Base-by-base conservation (phyloP, 2,888 invertebrate genomes). In the Shargacucullia verbasci region DNA sequence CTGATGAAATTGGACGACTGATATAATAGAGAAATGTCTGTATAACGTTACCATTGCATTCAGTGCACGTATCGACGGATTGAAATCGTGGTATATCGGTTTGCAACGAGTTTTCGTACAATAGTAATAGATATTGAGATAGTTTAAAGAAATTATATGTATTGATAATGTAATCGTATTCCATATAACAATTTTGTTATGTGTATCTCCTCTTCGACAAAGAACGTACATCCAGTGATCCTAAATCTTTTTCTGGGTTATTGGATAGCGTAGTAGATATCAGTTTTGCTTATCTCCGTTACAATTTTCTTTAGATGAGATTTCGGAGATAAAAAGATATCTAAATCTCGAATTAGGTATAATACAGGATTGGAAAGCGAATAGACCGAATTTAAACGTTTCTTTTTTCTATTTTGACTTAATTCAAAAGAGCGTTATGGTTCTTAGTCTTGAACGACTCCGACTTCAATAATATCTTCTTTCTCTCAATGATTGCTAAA, bases 41-140 rank as follows among this genome's bases (percentile, higher is more conserved):
- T 79, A 67, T 72, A 74, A 72, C 62, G 61, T 70, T 71, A 75
- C 71, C 73, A 63, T 79, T 80, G 79, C 79, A 83, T 78, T 82
- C 82, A 59, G 67, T 79, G 70, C 81, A 80, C 80, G 80, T 80
- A 78, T 80, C 77, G 65, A 53, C 49, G 68, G 70, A 84, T 82
- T 82, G 80, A 81, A 83, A 85, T 84, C 80, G 78, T 79, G 73
- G 72, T 78, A 73, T 79, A 82, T 82, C 78, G 74, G 76, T 81
- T 79, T 73, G 73, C 79, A 77, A 80, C 73, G 76, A 74, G 76
- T 76, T 76, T 73, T 55, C 65, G 52, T 58, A 59, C 52, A 53
- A 68, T 74, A 63, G 66, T 59, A 59, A 62, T 65, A 59, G 61
- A 69, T 61, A 65, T 46, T 37, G 67, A 27, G 46, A 59, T 57